These are phyloP conservation scores for Leiothrix lutea DNA, from an alignment of 2,113 vertebrate genomes.

Conservation along the genomic window DNA sequence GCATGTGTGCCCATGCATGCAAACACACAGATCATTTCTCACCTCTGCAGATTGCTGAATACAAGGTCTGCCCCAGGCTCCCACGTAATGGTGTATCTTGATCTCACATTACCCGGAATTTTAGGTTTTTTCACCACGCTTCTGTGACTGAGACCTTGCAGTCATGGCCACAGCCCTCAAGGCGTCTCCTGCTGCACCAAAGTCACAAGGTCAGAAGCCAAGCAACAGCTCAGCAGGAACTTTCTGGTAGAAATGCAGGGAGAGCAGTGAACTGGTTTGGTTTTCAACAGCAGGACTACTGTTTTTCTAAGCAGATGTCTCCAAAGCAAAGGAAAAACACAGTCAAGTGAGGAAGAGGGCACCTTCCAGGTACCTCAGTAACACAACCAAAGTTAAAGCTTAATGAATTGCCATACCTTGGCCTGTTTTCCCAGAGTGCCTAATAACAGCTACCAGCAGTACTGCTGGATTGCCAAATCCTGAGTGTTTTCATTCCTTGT, in stretches of 20 bases:
- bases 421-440: neutral
- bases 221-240: neutral
- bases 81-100: neutral
- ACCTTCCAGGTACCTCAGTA: neutral
- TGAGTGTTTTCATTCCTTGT: neutral
- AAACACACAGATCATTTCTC: neutral
- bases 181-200: neutral
- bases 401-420: neutral
- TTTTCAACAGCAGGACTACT: neutral
- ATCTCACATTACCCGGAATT: neutral
- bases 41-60: neutral
- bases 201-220: neutral
- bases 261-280: neutral
- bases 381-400: neutral
- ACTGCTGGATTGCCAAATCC: neutral
- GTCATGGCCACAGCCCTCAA: fast-evolving
- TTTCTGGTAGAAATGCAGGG: neutral
- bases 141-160: neutral
- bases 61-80: neutral
- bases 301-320: neutral
- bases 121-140: fast-evolving
- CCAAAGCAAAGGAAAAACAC: neutral
- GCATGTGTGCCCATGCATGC: too few relatives aligned
- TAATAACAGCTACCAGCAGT: neutral
- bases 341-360: neutral